These are phyloP conservation scores for Rhinichthys klamathensis DNA, from an alignment of 2,113 vertebrate genomes.

Conservation along the genomic window DNA sequence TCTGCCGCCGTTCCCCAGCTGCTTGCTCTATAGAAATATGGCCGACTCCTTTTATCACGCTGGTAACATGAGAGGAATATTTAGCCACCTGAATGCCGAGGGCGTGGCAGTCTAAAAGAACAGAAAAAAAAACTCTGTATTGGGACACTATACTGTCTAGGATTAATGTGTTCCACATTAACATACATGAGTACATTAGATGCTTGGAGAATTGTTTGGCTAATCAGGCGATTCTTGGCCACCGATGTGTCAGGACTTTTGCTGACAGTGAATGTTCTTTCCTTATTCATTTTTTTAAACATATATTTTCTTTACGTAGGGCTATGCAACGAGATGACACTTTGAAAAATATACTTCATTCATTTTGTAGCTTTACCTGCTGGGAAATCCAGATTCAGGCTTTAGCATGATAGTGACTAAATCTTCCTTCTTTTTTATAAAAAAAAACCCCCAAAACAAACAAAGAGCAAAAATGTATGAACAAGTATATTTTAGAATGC, in stretches of 20 bases:
- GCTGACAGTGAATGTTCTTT: slow-evolving; percentile 47
- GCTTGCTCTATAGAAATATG: slow-evolving; percentile 26
- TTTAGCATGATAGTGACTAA: slow-evolving; percentile 93
- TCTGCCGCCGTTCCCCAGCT: slow-evolving; percentile 29
- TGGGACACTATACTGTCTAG: not conserved
- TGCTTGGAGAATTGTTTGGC: not conserved
- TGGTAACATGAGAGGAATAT: slow-evolving; percentile 44
- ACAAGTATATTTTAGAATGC: slow-evolving; percentile 64
- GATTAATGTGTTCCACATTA: not conserved
- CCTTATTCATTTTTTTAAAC: slow-evolving; percentile 19
- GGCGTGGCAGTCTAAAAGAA: not conserved
- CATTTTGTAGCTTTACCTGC: slow-evolving; percentile 81
- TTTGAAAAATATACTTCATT: slow-evolving; percentile 68
- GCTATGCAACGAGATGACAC: slow-evolving; percentile 91
- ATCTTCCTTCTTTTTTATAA: slow-evolving; percentile 72
- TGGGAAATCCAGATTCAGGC: slow-evolving; percentile 79
- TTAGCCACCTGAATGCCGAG: slow-evolving; percentile 28
- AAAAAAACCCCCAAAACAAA: slow-evolving; percentile 47
- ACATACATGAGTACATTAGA: not conserved
- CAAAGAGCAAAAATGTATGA: slow-evolving; percentile 47
- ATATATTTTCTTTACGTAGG: slow-evolving; percentile 67
- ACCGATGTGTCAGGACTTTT: slow-evolving; percentile 52
- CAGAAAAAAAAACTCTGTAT: slow-evolving; percentile 1
- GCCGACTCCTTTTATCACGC: slow-evolving; percentile 24
- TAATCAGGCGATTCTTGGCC: slow-evolving; percentile 34